Evolutionary conservation across 2,797 vertebrate genomes (phyloP).

Genomic region (Crocodylus rhombifer): DNA sequence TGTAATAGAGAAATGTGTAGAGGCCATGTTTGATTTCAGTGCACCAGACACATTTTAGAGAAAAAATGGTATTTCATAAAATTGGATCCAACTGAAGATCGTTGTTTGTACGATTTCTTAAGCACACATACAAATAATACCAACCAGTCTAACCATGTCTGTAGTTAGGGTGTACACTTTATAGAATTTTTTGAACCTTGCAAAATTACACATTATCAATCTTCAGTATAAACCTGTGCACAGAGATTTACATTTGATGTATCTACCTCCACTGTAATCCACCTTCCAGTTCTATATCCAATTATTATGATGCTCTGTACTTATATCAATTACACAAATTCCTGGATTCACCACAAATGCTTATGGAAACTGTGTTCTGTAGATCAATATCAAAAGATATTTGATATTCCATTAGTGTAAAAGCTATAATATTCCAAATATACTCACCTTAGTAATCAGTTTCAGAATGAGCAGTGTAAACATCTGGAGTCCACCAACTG

Average conservation of each 20-base stretch:
- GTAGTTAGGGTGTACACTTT: too few relatives aligned
- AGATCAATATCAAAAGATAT: rapidly evolving
- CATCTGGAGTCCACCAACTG: background rate
- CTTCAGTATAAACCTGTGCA: background rate
- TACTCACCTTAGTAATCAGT: background rate
- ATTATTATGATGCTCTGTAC: background rate
- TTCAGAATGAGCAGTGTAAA: background rate
- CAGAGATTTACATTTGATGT: background rate
- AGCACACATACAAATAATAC: rapidly evolving
- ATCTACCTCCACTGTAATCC: background rate
- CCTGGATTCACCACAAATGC: background rate
- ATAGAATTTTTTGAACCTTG: background rate
- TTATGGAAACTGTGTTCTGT: background rate
- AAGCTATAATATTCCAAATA: background rate
- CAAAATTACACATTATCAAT: background rate
- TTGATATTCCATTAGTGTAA: background rate
- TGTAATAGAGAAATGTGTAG: background rate
- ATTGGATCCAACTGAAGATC: background rate
- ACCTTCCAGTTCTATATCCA: background rate
- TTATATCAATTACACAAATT: background rate
- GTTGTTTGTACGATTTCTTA: background rate
- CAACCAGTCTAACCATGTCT: background rate
- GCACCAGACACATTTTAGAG: background rate
- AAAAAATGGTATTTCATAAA: background rate
- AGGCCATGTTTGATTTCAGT: background rate